Conservation (phyloP, 2,797 vertebrate species). For the Neosilurus mollespiculum region DNA sequence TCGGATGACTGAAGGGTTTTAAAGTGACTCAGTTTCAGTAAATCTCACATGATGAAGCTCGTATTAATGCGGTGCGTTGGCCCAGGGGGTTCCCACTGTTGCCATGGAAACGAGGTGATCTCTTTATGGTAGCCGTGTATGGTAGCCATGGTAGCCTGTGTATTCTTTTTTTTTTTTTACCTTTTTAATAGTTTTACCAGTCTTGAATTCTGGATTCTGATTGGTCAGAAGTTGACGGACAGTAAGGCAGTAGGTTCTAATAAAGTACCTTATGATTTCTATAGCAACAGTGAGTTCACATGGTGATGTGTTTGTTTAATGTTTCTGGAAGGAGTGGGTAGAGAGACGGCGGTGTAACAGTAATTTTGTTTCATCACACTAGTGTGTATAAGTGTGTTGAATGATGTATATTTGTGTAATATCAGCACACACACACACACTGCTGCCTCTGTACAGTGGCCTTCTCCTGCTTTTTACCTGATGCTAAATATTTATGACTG, state of each 20-base stretch:
- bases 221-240: neutral
- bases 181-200: neutral
- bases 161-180: neutral
- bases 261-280: neutral
- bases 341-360: neutral
- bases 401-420: neutral
- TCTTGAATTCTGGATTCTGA: neutral
- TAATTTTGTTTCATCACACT: neutral
- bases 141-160: no score
- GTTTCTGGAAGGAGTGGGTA: neutral
- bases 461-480: neutral
- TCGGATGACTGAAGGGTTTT: slow-evolving; percentile 58
- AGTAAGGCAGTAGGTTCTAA: neutral
- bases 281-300: neutral
- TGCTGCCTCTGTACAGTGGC: neutral
- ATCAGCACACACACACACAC: neutral
- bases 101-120: slow-evolving; percentile 25
- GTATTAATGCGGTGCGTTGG: neutral
- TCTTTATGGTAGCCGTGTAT: no score
- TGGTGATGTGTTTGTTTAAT: neutral
- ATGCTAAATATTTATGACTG: slow-evolving; percentile 35
- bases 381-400: neutral
- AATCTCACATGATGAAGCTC: slow-evolving; percentile 59
- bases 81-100: neutral
- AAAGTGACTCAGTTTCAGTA: slow-evolving; percentile 55